phyloP scores from a whole-genome alignment of 2,113 vertebrate genomes.

The Emydocephalus ijimae region DNA sequence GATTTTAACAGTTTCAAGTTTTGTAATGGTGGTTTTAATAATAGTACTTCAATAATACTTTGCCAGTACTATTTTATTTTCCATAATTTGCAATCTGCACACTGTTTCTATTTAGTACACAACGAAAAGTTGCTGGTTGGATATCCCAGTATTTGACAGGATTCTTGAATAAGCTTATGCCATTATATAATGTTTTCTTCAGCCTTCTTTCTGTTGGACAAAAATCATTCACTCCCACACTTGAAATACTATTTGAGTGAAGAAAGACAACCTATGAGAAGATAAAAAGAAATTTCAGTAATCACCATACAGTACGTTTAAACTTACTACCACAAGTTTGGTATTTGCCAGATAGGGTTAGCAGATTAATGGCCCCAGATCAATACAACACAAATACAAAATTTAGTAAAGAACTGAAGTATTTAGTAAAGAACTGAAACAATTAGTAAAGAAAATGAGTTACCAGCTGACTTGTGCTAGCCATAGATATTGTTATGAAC shows the following conservation, averaged over 20 bases:
- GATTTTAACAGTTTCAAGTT: constrained; percentile 69
- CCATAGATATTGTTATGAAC: neutral
- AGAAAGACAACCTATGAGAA: constrained; percentile 86
- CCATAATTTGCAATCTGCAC: constrained; percentile 91
- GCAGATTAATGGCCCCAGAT: neutral
- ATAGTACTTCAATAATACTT: constrained; percentile 20
- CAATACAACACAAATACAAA: neutral
- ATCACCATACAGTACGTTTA: neutral
- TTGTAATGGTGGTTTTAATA: constrained; percentile 45
- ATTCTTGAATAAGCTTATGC: constrained; percentile 94
- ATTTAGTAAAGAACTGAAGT: neutral
- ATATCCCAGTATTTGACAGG: constrained; percentile 92
- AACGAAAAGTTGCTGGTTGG: constrained; percentile 89
- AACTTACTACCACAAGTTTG: neutral
- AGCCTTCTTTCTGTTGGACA: constrained; percentile 73
- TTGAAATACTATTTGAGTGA: constrained; percentile 87
- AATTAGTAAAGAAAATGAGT: neutral
- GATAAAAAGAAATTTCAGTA: constrained; percentile 9
- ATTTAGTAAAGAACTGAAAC: neutral
- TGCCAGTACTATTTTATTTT: constrained; percentile 63
- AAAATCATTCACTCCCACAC: constrained; percentile 91
- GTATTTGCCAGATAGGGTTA: neutral
- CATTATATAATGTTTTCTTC: constrained; percentile 87
- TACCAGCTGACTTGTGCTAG: neutral
- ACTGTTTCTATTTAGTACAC: constrained; percentile 82